Evolutionary conservation across 2,797 vertebrate species (phyloP), one percentile per base, ranked within the genome.

Genomic region (Carcharodon carcharias): DNA sequence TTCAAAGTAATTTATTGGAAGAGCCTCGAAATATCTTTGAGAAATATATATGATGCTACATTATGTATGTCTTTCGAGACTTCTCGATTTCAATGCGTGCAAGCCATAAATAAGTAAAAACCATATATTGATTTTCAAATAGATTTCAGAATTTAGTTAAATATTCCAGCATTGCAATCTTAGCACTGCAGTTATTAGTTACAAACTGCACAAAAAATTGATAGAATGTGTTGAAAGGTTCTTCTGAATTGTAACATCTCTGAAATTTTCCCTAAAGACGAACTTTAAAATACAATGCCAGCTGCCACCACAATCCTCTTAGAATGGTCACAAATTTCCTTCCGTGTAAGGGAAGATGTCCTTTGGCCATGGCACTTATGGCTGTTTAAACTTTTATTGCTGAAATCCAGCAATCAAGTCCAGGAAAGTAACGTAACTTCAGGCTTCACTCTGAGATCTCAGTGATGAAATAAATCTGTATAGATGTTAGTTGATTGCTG

Each of bases 401-500:
- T 58, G 26, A 77, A 73, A 95, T 95, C 69, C 65, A 73, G 65
- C 28, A n/a, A n/a, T n/a, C 69, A 95, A 56, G 67, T 71, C 77
- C 69, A 56, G 28, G 11, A 77, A 95, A 73, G 50, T 95, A 54
- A 95, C 77, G 16, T 73, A 73, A 31, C 94, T 95, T 77, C 50
- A 73, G 69, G 69, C 94, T 73, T 95, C 94, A 95, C 31, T 77
- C 54, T 95, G 67, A 95, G 11, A 73, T 77, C 40, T 95, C 45
- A 77, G 28, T 73, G 94, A 71, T 77, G 69, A 77, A 95, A 95
- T 95, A 58, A 16, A 77, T 73, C 94, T 77, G 67, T 35, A 73
- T 56, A 73, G 94, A 95, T 95, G 69, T 95, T 92, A 56, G 69
- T 77, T 95, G 69, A 58, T 50, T 95, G 18, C 67, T 73, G 45